Base-by-base conservation (phyloP, 1,140 invertebrate species). In the Drosophila burlai region DNA sequence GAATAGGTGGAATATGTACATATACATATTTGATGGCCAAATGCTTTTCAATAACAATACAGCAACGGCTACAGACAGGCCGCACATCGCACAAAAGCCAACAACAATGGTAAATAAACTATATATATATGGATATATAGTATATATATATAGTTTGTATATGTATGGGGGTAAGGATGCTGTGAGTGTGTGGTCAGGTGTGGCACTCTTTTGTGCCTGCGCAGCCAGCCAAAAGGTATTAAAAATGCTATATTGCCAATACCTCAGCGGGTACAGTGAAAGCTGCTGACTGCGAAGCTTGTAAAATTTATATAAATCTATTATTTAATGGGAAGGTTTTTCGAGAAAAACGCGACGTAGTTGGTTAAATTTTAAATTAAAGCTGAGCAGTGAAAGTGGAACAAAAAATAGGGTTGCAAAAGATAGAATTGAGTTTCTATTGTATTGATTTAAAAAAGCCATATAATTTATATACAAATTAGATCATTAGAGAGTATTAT, bases 1-100 rank as follows among this genome's bases (percentile, higher is more conserved):
- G 64, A 64, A 72, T 72, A 59, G 45, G 46, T 31, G 10, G 65
- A 71, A 47, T 46, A 45, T 59, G 13, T 43, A 63, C 58, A 68
- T 61, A 79, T 60, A 86, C 84, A 89, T 89, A 83, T 87, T 87
- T 87, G 84, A 87, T 89, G 84, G 80, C 84, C 84, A 87, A 87
- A 83, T 89, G 77, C 84, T 89, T 89, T 87, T 87, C 84, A 81
- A 87, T 87, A 87, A 77, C 68, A 79, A 60, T 46, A 63, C 66
- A 63, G 46, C 67, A 80, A 59, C 63, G 72, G 36, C 46, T 50
- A 49, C 52, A 36, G 50, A 52, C 43, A 34, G 54, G 21, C 34
- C 38, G 21, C 57, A 84, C 36, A 47, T 52, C 38, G 55, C 61
- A 80, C 80, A 87, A 83, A 80, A 74, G 76, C 55, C 80, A 89